Base-by-base conservation (phyloP, 2,888 invertebrate genomes). In the Plusia festucae region DNA sequence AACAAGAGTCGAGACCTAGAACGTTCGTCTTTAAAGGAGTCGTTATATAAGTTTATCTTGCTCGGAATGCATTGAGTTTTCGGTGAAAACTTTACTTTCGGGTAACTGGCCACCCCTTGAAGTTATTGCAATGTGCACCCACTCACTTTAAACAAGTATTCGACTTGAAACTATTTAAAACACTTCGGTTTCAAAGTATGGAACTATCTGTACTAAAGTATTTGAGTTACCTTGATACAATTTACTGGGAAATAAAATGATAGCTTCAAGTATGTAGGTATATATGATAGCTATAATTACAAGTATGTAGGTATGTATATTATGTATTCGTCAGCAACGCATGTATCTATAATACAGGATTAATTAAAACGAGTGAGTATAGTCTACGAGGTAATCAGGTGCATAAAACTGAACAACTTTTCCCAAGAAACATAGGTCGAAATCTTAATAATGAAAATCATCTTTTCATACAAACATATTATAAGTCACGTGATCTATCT, bases 11-110 rank as follows among this genome's bases (percentile, higher is more conserved):
- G 53, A 27, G 53, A 70, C 56, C 66, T 70, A 34, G 62, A 73
- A 62, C 66, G 64, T 63, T 74, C 52, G 58, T 52, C 40, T 64
- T 46, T 61, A 55, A 72, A 72, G 71, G 56, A 72, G 69, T 68
- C 65, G 70, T 76, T 76, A 71, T 60, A 70, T 53, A 79, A 81
- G 68, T 81, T 81, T 73, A 73, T 68, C 68, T 67, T 61, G 65
- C 65, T 70, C 22, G 60, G 63, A 71, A 74, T 75, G 74, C 77
- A 81, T 71, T 65, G 63, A 75, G 73, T 77, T 73, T 76, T 56
- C 65, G 60, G 60, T 65, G 68, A 70, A 76, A 80, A 79, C 82
- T 81, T 81, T 65, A 20, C 55, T 54, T 22, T 64, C 40, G 65
- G 65, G 55, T 71, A 73, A 78, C 73, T 73, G 65, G 51, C 69